Conservation (phyloP, 2,888 invertebrate genomes). For the Automeris io region DNA sequence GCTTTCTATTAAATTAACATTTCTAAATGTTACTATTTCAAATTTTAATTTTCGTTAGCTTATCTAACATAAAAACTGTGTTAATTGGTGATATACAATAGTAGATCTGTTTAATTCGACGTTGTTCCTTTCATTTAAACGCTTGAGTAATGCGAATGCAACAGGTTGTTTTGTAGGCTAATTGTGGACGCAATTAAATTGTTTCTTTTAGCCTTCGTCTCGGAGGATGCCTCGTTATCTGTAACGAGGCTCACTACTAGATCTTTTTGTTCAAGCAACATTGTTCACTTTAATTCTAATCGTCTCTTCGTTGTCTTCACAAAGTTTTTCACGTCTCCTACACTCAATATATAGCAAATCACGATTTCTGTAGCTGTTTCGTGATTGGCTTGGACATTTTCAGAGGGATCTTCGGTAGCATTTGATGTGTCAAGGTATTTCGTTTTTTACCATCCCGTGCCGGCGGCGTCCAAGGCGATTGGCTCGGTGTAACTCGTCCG, state of each 20-base stretch:
- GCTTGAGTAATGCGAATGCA: slow-evolving; percentile 41
- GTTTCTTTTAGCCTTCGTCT: slow-evolving; percentile 48
- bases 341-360: slow-evolving; percentile 17
- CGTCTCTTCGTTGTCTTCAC: slow-evolving; percentile 25
- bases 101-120: slow-evolving; percentile 19
- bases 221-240: slow-evolving; percentile 41
- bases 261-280: slow-evolving; percentile 40
- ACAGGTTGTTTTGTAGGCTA: slow-evolving; percentile 64
- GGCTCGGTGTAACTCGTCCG: slow-evolving; percentile 52
- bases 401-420: slow-evolving; percentile 24
- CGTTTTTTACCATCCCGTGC: slow-evolving; percentile 47
- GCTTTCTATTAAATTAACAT: no score
- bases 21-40: background rate
- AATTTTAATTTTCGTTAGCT: background rate
- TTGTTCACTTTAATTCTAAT: slow-evolving; percentile 40
- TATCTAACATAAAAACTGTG: slow-evolving; percentile 13
- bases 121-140: slow-evolving; percentile 30
- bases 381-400: slow-evolving; percentile 24
- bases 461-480: slow-evolving; percentile 27
- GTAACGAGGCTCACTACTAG: slow-evolving; percentile 38
- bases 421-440: slow-evolving; percentile 33
- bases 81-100: slow-evolving; percentile 7
- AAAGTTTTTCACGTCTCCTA: slow-evolving; percentile 15
- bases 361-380: slow-evolving; percentile 20
- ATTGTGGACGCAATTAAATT: slow-evolving; percentile 58